These are phyloP conservation scores for Tricholauxania praeusta DNA, from an alignment of 2,888 invertebrate species.

Conservation along the genomic window DNA sequence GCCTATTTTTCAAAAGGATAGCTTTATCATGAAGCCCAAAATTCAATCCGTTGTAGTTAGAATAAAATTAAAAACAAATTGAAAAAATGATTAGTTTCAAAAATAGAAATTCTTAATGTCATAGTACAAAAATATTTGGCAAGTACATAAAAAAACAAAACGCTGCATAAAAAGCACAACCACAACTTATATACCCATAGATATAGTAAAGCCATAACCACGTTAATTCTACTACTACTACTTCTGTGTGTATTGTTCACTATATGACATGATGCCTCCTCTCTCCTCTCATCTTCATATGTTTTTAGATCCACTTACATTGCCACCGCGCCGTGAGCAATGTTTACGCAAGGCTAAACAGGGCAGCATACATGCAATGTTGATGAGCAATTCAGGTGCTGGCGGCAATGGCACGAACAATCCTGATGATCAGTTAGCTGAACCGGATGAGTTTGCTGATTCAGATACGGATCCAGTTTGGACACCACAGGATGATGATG, in stretches of 20 bases:
- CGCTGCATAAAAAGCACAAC: too few relatives aligned
- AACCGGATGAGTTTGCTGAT: slow-evolving; percentile 72
- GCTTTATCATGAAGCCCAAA: too few relatives aligned
- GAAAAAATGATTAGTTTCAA: too few relatives aligned
- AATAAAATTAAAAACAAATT: too few relatives aligned
- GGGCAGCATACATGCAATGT: slow-evolving; percentile 71
- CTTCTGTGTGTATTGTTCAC: slow-evolving; percentile 8
- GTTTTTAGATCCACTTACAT: slow-evolving; percentile 65
- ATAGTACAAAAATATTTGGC: too few relatives aligned
- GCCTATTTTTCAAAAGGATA: too few relatives aligned
- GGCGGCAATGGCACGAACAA: slow-evolving; percentile 41
- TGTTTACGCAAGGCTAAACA: slow-evolving; percentile 78
- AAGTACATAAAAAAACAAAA: too few relatives aligned
- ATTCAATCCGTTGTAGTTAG: too few relatives aligned
- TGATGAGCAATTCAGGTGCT: slow-evolving; percentile 61
- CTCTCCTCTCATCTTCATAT: slow-evolving; percentile 9
- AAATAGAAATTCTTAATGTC: too few relatives aligned
- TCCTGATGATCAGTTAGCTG: slow-evolving; percentile 71
- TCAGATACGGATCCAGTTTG: slow-evolving; percentile 82
- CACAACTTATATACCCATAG: too few relatives aligned
- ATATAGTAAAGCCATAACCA: too few relatives aligned
- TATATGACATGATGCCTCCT: background rate
- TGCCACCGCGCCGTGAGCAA: slow-evolving; percentile 73
- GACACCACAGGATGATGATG: slow-evolving; percentile 75
- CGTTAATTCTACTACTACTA: background rate